A percentile compares a stretch with the other conserved stretches of the same genome.
Conservation (phyloP, 2,113 vertebrate species). For the Callipepla californica region DNA sequence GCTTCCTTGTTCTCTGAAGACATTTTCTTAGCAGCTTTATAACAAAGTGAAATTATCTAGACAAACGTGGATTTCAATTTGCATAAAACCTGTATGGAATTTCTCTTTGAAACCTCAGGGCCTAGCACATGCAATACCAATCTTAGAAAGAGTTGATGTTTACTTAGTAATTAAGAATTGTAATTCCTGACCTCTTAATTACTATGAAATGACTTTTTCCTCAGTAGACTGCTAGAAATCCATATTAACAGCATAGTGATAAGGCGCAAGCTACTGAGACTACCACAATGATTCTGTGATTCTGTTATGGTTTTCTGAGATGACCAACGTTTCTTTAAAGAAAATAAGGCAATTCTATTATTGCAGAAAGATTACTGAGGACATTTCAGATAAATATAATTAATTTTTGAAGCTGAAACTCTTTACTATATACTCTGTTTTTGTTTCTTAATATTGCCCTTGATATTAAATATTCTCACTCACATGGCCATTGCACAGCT, state of each 20-base stretch:
- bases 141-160: conserved; percentile 8
- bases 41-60: neutral
- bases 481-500: neutral
- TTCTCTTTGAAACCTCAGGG: neutral
- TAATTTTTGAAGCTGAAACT: neutral
- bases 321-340: neutral
- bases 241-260: neutral
- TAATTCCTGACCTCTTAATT: conserved; percentile 26
- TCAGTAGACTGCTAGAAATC: neutral
- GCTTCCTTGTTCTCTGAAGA: neutral
- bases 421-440: neutral
- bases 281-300: neutral
- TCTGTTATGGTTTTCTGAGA: neutral
- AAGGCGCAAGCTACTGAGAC: neutral
- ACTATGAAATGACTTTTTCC: neutral
- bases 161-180: neutral
- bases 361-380: neutral
- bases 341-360: neutral
- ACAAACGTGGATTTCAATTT: neutral
- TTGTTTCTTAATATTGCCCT: neutral
- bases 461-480: neutral
- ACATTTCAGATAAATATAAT: neutral
- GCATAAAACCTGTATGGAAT: neutral
- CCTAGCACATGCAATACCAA: neutral
- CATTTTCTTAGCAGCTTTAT: neutral